Percentiles rank a stretch among this genome's conserved stretches.
These are phyloP conservation scores for Scaptomyza cyrtandrae DNA, from an alignment of 2,888 invertebrate species.

Conservation along the genomic window DNA sequence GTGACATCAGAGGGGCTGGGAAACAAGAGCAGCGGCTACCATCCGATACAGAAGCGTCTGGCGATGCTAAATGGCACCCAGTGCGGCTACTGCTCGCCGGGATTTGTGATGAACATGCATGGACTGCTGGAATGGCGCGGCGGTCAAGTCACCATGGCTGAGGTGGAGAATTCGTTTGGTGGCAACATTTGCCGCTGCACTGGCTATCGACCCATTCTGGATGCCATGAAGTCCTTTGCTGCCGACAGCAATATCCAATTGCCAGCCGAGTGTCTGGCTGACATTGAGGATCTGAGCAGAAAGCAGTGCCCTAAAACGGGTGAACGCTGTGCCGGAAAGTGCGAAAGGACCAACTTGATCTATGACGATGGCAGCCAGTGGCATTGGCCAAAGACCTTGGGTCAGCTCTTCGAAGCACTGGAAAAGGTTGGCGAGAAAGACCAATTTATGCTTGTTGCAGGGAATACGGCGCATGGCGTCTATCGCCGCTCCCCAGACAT, in stretches of 20 bases:
- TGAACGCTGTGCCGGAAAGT: constrained; percentile 79
- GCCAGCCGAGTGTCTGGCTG: constrained; percentile 85
- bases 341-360: constrained; percentile 41
- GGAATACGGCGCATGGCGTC: constrained; percentile 91
- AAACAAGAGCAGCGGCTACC: constrained; percentile 87
- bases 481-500: constrained; percentile 80
- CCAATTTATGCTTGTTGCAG: constrained; percentile 89
- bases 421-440: constrained; percentile 73
- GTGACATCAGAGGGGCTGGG: constrained; percentile 91
- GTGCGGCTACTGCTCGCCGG: constrained; percentile 91
- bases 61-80: constrained; percentile 89
- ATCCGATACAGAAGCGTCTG: constrained; percentile 88
- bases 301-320: constrained; percentile 83
- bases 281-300: constrained; percentile 82
- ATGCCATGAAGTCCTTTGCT: constrained; percentile 91
- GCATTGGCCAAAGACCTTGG: constrained; percentile 75
- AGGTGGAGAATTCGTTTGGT: constrained; percentile 91
- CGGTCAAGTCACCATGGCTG: constrained; percentile 86
- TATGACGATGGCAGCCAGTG: constrained; percentile 75
- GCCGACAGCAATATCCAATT: constrained; percentile 86
- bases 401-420: constrained; percentile 80
- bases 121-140: constrained; percentile 85
- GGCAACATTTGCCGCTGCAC: constrained; percentile 93
- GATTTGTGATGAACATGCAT: constrained; percentile 91
- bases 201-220: constrained; percentile 91